Conservation (phyloP, 2,113 vertebrate species). For the Crypturellus undulatus region DNA sequence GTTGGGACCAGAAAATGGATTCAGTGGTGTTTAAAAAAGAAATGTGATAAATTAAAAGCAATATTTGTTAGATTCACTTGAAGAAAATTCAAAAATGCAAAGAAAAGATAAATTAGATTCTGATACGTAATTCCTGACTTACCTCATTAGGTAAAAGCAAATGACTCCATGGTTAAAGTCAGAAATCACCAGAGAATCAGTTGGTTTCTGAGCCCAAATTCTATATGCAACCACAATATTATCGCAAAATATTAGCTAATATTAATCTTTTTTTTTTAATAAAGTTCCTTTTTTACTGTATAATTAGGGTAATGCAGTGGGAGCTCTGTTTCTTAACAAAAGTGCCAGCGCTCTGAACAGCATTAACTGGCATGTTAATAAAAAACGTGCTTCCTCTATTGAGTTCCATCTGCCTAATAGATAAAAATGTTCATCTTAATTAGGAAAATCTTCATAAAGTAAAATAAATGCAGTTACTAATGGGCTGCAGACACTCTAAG, state of each 20-base stretch:
- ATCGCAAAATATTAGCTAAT: constrained; percentile 64
- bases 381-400: constrained; percentile 64
- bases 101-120: neutral
- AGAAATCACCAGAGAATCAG: constrained; percentile 52
- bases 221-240: constrained; percentile 41
- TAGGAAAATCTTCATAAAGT: constrained; percentile 75
- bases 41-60: neutral
- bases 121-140: constrained; percentile 20
- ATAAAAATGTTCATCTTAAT: constrained; percentile 77
- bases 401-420: constrained; percentile 74
- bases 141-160: constrained; percentile 38
- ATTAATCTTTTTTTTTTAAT: constrained; percentile 67
- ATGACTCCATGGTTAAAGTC: constrained; percentile 2
- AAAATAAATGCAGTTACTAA: constrained; percentile 55
- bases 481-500: constrained; percentile 32
- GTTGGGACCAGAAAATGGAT: neutral
- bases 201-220: constrained; percentile 12
- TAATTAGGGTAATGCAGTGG: constrained; percentile 47
- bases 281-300: constrained; percentile 54
- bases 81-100: neutral
- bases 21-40: neutral
- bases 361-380: constrained; percentile 53
- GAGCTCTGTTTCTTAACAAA: constrained; percentile 25
- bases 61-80: neutral
- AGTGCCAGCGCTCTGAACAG: constrained; percentile 49